phyloP scores from a whole-genome alignment of 2,797 vertebrate species.

The Aulostomus chinensis region DNA sequence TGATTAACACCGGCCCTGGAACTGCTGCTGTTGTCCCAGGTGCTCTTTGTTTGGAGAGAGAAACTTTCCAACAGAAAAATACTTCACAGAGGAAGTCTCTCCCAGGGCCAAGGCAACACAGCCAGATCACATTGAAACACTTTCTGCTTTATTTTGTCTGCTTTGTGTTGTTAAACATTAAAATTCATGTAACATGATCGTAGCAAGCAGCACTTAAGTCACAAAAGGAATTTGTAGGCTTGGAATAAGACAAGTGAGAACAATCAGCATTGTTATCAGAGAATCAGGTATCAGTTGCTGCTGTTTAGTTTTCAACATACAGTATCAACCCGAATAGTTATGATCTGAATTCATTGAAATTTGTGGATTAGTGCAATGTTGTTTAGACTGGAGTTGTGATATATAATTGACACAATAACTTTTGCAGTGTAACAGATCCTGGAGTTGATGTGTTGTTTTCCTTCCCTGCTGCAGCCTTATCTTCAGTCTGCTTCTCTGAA shows the following conservation, averaged over 20 bases:
- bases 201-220: slow-evolving; percentile 51
- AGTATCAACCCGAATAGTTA: slow-evolving; percentile 72
- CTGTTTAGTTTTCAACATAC: slow-evolving; percentile 61
- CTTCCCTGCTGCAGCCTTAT: no score
- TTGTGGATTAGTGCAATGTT: slow-evolving; percentile 70
- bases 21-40: slow-evolving; percentile 84
- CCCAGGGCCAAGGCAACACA: slow-evolving; percentile 61
- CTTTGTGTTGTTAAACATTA: slow-evolving; percentile 72
- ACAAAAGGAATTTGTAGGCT: slow-evolving; percentile 51
- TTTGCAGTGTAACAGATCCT: slow-evolving; percentile 63
- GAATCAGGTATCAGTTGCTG: slow-evolving; percentile 21
- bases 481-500: no score
- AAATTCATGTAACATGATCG: slow-evolving; percentile 72
- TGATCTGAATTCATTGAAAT: slow-evolving; percentile 70
- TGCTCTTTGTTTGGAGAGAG: slow-evolving; percentile 81
- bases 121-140: slow-evolving; percentile 78
- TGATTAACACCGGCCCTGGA: slow-evolving; percentile 82
- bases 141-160: slow-evolving; percentile 73
- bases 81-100: slow-evolving; percentile 82
- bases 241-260: slow-evolving; percentile 45
- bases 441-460: no score
- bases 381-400: slow-evolving; percentile 74
- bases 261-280: slow-evolving; percentile 53
- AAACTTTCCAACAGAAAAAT: slow-evolving; percentile 79
- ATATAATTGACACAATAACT: slow-evolving; percentile 69